A percentile compares a stretch with the other conserved stretches of the same genome.
Evolutionary conservation across 2,888 invertebrate genomes (phyloP).

Genomic region (Saturnia pavonia): DNA sequence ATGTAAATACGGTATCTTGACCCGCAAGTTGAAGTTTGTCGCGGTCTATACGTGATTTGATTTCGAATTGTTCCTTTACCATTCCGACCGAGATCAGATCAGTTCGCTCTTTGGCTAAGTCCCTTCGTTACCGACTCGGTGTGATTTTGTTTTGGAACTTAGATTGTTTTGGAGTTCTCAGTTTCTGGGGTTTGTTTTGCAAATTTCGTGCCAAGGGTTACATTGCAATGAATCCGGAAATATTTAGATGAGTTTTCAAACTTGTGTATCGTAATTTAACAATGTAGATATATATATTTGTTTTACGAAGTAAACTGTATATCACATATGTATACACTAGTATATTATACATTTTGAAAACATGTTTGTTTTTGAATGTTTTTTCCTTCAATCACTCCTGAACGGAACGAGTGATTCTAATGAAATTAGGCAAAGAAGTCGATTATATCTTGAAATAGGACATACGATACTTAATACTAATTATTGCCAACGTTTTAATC

Average conservation of each 20-base stretch:
- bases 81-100: conserved; percentile 32
- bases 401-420: background rate
- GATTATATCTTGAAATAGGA: background rate
- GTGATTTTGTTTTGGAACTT: conserved; percentile 24
- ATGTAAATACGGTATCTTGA: conserved; percentile 20
- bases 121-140: conserved; percentile 36
- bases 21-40: conserved; percentile 32
- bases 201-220: conserved; percentile 5
- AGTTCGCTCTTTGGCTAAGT: conserved; percentile 40
- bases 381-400: background rate
- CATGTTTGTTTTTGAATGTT: background rate
- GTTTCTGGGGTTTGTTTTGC: conserved; percentile 21
- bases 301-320: background rate
- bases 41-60: conserved; percentile 29
- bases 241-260: conserved; percentile 21
- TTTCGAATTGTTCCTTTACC: conserved; percentile 28
- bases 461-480: background rate
- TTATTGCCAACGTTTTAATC: background rate
- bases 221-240: conserved; percentile 10
- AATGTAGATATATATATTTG: background rate
- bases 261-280: background rate
- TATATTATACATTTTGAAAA: no score
- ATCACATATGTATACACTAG: no score
- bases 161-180: conserved; percentile 26
- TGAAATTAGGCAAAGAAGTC: background rate